Base-by-base conservation (phyloP, 2,797 vertebrate genomes). In the Caiman crocodilus region DNA sequence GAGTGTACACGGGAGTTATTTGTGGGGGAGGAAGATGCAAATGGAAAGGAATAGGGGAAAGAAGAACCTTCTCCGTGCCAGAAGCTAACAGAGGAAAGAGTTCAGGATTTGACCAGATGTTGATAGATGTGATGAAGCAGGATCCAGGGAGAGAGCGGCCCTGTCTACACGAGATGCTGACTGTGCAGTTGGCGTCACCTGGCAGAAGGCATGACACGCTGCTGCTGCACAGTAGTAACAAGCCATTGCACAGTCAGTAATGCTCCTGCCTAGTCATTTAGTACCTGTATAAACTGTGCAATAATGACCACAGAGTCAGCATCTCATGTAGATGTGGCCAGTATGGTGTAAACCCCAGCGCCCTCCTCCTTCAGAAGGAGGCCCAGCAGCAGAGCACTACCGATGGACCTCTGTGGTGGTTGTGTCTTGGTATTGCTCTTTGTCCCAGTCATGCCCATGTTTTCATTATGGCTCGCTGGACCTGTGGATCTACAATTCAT, bases 341-440 rank as follows among this genome's bases (percentile, higher is more conserved):
- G 25, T 12, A 20, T 21, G 2, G 30, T 32, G 15, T 42, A 71
- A 69, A 71, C 21, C 23, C 35, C 35, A 71, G 4, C 7, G 42
- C 35, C 13, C 69, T 58, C 23, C 88, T 64, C 14, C 26, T 85
- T 90, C 20, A 58, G 23, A 7, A 85, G 8, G 10, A 90, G 50
- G 64, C 59, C 42, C 82, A 4, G 25, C 55, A 14, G 57, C 71
- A 81, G 17, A 73, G 18, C 6, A 61, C 14, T 85, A 32, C 80
- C 5, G 57, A 1, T 55, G 2, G 26, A 57, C 64, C 4, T 23
- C 77, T 10, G 10, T 81, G 9, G 75, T 5, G 35, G 0, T 9
- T 60, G 84, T 89, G 28, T 65, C 59, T 35, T 20, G 4, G 2
- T 0, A 0, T 85, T 78, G 82, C 20, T 11, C 2, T 35, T 42